Percentiles rank a stretch among this genome's conserved stretches.
phyloP scores from a whole-genome alignment of 1,140 invertebrate species.

The Drosophila arawakana region DNA sequence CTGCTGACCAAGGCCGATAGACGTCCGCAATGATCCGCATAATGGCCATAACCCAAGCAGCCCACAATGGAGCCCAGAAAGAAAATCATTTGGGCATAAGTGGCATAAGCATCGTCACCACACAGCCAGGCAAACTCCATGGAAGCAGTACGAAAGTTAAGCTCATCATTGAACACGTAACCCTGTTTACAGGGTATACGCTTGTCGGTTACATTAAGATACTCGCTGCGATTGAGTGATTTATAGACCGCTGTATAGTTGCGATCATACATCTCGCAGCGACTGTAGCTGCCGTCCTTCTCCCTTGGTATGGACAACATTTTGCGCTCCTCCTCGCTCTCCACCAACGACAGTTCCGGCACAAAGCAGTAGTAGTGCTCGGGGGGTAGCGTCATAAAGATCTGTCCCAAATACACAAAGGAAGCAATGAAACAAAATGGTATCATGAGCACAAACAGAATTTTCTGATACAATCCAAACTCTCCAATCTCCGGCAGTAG shows the following conservation, averaged over 20 bases:
- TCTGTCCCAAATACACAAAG: conserved; percentile 93
- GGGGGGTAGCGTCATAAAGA: conserved; percentile 92
- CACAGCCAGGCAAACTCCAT: conserved; percentile 94
- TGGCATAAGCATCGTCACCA: conserved; percentile 88
- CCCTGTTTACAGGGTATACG: conserved; percentile 87
- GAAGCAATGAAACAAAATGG: conserved; percentile 93
- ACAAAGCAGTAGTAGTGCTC: conserved; percentile 91
- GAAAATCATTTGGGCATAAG: conserved; percentile 91
- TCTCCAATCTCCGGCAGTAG: conserved; percentile 92
- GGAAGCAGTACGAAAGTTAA: conserved; percentile 90
- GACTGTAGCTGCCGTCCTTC: conserved; percentile 85
- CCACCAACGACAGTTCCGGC: conserved; percentile 85
- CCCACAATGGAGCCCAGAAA: conserved; percentile 93
- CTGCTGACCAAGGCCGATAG: conserved; percentile 91
- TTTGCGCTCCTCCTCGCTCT: conserved; percentile 41
- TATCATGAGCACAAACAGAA: conserved; percentile 92
- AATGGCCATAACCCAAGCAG: conserved; percentile 91
- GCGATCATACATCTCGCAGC: conserved; percentile 89
- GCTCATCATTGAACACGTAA: conserved; percentile 89
- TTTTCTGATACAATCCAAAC: conserved; percentile 93
- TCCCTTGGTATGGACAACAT: conserved; percentile 87
- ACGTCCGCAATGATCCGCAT: conserved; percentile 92
- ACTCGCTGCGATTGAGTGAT: conserved; percentile 83
- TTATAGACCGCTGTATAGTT: conserved; percentile 87
- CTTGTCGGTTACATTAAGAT: conserved; percentile 87